A percentile compares a stretch with the other conserved stretches of the same genome.
phyloP scores from a whole-genome alignment of 2,888 invertebrate genomes.

The Leptinotarsa juncta region DNA sequence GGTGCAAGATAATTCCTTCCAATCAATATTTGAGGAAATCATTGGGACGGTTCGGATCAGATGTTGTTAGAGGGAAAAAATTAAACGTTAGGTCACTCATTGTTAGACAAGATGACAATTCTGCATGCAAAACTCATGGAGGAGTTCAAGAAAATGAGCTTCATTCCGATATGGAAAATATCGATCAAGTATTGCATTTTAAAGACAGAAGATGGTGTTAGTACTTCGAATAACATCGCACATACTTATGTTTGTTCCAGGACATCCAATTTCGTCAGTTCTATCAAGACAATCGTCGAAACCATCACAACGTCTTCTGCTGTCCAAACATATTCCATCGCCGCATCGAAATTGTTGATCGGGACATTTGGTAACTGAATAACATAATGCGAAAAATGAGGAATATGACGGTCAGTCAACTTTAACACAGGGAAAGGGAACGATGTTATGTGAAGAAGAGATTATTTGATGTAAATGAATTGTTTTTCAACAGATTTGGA shows the following conservation, averaged over 20 bases:
- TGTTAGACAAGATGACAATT: background rate
- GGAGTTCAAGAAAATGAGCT: background rate
- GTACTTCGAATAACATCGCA: background rate
- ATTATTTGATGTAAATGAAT: background rate
- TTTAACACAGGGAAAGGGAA: background rate
- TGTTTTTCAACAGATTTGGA: background rate
- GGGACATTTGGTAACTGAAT: conserved; percentile 39
- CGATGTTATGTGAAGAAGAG: background rate
- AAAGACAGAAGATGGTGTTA: background rate
- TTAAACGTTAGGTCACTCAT: background rate
- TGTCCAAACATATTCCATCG: conserved; percentile 67
- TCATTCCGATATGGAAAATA: background rate
- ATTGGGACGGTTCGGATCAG: no score
- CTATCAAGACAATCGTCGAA: conserved; percentile 70
- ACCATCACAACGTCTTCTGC: conserved; percentile 65
- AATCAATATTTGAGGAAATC: no score
- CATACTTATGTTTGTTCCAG: conserved; percentile 24
- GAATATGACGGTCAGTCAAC: background rate
- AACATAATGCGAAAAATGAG: conserved; percentile 5
- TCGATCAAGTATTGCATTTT: background rate
- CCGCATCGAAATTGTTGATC: conserved; percentile 53
- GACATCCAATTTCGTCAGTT: conserved; percentile 71
- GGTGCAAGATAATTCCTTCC: no score
- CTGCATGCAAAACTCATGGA: background rate
- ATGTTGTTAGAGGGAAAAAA: background rate